Evolutionary conservation across 2,888 invertebrate genomes (phyloP).

Genomic region (Hofmannophila pseudospretella): DNA sequence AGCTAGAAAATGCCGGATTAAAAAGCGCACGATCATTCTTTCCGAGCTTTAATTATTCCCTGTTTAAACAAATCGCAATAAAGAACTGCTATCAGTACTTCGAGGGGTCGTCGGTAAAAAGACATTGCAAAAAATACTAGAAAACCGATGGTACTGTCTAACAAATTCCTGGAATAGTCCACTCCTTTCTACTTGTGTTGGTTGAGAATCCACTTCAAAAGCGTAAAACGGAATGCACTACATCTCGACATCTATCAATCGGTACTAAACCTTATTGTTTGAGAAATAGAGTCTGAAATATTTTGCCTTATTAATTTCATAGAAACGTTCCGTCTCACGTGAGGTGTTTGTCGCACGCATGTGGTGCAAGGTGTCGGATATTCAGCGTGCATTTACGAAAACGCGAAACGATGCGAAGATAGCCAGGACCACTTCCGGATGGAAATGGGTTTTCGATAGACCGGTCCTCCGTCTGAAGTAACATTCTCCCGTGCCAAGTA

Average conservation of each 20-base stretch:
- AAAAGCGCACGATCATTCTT: conserved; percentile 62
- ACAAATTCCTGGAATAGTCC: conserved; percentile 51
- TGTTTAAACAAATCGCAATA: conserved; percentile 73
- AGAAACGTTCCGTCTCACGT: conserved; percentile 21
- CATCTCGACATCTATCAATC: background rate
- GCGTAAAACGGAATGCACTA: conserved; percentile 10
- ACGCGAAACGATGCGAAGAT: conserved; percentile 41
- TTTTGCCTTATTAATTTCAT: conserved; percentile 3
- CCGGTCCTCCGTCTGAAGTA: conserved; percentile 25
- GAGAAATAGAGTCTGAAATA: conserved; percentile 1
- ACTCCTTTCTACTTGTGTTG: conserved; percentile 39
- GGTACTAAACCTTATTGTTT: conserved; percentile 4
- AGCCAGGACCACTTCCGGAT: conserved; percentile 47
- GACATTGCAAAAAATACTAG: conserved; percentile 40
- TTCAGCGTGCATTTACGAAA: conserved; percentile 47
- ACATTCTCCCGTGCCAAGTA: conserved; percentile 20
- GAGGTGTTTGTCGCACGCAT: conserved; percentile 20
- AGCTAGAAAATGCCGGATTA: conserved; percentile 50
- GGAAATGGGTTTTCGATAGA: conserved; percentile 54
- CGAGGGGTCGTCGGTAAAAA: conserved; percentile 39
- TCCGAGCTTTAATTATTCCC: conserved; percentile 68
- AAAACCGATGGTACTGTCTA: conserved; percentile 46
- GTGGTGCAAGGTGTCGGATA: conserved; percentile 35
- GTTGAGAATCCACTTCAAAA: conserved; percentile 28
- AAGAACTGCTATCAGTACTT: conserved; percentile 42